Conservation (phyloP, 1,140 invertebrate genomes). For the Parapsyche elsis region DNA sequence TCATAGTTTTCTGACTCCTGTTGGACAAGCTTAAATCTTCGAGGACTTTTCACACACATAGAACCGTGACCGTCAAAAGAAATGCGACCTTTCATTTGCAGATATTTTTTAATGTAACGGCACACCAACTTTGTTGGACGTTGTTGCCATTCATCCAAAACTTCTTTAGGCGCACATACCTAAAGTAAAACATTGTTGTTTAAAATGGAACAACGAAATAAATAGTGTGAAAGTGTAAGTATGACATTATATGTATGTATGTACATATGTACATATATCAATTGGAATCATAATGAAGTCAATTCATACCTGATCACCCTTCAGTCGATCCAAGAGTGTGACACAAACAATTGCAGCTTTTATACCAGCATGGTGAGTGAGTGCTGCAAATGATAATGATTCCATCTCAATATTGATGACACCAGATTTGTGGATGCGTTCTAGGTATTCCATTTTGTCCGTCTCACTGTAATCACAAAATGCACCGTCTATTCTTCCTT, state of each 20-base stretch:
- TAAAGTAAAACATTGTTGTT: constrained; percentile 61
- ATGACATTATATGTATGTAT: neutral
- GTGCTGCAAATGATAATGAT: constrained; percentile 88
- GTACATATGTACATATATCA: too few species aligned
- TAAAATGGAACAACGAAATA: neutral
- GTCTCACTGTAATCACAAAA: constrained; percentile 93
- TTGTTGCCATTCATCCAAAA: constrained; percentile 92
- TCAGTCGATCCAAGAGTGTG: constrained; percentile 90
- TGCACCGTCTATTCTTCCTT: constrained; percentile 94
- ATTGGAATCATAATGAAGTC: too few species aligned
- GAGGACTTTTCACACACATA: constrained; percentile 83
- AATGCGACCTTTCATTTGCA: constrained; percentile 75
- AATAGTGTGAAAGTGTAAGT: neutral
- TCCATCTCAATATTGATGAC: constrained; percentile 99
- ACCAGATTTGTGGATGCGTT: constrained; percentile 79
- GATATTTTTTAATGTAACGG: constrained; percentile 89
- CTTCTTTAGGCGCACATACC: constrained; percentile 88
- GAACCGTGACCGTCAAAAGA: constrained; percentile 80
- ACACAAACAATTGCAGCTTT: constrained; percentile 94
- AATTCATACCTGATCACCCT: constrained; percentile 88
- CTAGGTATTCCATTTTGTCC: constrained; percentile 91
- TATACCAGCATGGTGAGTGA: constrained; percentile 94
- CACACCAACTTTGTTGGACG: constrained; percentile 90
- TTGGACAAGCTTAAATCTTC: constrained; percentile 87
- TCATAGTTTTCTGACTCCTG: constrained; percentile 92